Conservation (phyloP, 2,797 vertebrate genomes). For the Sardinella longiceps region DNA sequence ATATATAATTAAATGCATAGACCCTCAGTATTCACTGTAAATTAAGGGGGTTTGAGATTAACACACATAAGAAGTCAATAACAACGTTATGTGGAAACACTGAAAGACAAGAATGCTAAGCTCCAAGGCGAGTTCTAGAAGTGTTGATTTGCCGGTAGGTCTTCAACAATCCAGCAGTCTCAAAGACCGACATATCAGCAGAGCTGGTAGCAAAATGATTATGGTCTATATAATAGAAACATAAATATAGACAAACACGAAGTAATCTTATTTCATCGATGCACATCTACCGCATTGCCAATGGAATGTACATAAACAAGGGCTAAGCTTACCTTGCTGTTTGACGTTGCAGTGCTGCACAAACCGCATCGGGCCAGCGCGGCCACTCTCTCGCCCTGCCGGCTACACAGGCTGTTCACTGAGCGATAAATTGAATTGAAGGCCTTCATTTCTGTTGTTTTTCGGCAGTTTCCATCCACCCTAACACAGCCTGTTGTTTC, state of each 20-base stretch:
- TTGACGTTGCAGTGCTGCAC: conserved; percentile 38
- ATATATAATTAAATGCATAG: background rate
- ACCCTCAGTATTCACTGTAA: background rate
- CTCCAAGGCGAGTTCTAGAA: background rate
- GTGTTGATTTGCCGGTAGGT: conserved; percentile 11
- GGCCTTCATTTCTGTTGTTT: conserved; percentile 49
- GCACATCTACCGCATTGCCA: background rate
- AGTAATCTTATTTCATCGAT: background rate
- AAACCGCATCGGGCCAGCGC: conserved; percentile 33
- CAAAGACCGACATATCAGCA: background rate
- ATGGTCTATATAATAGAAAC: background rate
- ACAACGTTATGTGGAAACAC: background rate
- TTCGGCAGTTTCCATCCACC: conserved; percentile 19
- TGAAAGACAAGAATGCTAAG: background rate
- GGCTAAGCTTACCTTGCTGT: conserved; percentile 56
- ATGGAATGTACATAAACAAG: conserved; percentile 21
- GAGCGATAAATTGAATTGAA: conserved; percentile 42
- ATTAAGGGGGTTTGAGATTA: background rate
- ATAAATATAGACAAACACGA: background rate
- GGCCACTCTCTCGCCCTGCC: conserved; percentile 34
- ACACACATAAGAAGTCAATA: background rate
- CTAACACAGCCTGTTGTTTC: conserved; percentile 28
- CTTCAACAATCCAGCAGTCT: background rate
- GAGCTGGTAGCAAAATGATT: background rate
- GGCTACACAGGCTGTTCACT: conserved; percentile 38